Conservation (phyloP, 2,888 invertebrate genomes). For the Ctenicera cuprea region DNA sequence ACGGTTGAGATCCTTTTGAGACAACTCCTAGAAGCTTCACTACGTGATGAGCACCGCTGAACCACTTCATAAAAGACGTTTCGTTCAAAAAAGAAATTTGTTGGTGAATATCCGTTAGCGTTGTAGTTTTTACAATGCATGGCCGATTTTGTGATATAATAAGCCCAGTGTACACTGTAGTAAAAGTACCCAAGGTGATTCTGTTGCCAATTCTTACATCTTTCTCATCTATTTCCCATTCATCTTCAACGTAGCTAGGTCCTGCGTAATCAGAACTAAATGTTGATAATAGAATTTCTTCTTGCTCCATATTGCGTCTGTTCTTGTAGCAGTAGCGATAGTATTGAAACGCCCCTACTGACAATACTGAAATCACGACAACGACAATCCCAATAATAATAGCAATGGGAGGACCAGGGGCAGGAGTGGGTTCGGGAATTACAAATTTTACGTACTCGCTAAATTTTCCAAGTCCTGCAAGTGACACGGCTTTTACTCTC, state of each 20-base stretch:
- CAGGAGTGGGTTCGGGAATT: constrained; percentile 47
- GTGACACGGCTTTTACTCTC: constrained; percentile 76
- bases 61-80: constrained; percentile 83
- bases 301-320: constrained; percentile 38
- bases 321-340: background rate
- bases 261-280: constrained; percentile 81
- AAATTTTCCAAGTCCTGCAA: constrained; percentile 75
- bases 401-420: constrained; percentile 53
- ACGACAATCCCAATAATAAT: constrained; percentile 59
- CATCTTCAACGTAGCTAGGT: constrained; percentile 78
- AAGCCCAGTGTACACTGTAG: constrained; percentile 78
- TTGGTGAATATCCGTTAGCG: constrained; percentile 75
- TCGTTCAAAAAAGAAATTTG: constrained; percentile 81
- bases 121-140: constrained; percentile 81
- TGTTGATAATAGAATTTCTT: constrained; percentile 74
- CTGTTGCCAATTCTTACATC: constrained; percentile 73
- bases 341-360: background rate
- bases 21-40: constrained; percentile 83
- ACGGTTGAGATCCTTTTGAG: constrained; percentile 79
- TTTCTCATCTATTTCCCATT: constrained; percentile 81
- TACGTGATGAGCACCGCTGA: constrained; percentile 79
- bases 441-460: constrained; percentile 60
- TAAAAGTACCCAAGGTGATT: constrained; percentile 84
- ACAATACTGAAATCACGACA: background rate
- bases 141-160: constrained; percentile 70